Conservation (phyloP, 1,140 invertebrate genomes). For the Hesperophylax magnus region DNA sequence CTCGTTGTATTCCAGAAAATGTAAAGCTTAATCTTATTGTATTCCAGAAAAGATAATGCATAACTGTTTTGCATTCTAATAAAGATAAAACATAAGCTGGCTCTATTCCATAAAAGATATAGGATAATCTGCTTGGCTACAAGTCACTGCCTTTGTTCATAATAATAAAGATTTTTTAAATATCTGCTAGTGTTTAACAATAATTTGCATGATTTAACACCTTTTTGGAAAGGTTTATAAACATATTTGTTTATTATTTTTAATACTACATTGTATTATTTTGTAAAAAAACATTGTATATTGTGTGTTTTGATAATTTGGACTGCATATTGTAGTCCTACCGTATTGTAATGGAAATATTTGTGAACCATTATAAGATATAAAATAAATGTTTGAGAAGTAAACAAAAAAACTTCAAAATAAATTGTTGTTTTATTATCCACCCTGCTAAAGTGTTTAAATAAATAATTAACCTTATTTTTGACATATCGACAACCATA, state of each 20-base stretch:
- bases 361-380: slow-evolving; percentile 9
- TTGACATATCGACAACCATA: too few species aligned
- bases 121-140: not conserved
- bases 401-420: slow-evolving; percentile 39
- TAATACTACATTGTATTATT: slow-evolving; percentile 33
- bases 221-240: not conserved
- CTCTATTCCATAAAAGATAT: too few species aligned
- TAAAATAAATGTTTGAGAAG: slow-evolving; percentile 38
- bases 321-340: slow-evolving; percentile 57
- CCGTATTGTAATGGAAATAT: slow-evolving; percentile 34
- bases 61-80: too few species aligned
- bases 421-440: not conserved
- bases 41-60: too few species aligned
- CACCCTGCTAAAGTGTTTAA: too few species aligned
- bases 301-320: slow-evolving; percentile 26
- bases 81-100: too few species aligned
- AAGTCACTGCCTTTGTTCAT: slow-evolving; percentile 10
- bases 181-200: not conserved
- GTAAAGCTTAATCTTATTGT: too few species aligned
- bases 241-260: not conserved
- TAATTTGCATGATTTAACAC: slow-evolving; percentile 24
- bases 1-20: too few species aligned
- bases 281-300: slow-evolving; percentile 43
- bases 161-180: not conserved
- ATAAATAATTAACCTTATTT: too few species aligned